Conservation (phyloP, 1,140 invertebrate species). For the Bombus sibiricus region DNA sequence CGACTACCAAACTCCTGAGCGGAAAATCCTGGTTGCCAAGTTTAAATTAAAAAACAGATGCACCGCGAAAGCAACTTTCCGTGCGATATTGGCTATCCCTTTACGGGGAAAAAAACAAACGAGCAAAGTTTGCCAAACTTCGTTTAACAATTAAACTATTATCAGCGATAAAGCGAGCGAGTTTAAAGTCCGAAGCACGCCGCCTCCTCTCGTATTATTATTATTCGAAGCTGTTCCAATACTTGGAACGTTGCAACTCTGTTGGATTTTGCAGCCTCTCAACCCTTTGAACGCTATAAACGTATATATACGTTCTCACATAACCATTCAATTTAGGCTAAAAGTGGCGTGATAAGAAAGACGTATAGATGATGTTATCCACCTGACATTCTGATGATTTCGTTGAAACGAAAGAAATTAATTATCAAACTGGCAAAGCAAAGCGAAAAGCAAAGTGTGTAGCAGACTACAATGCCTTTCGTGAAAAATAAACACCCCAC, state of each 20-base stretch:
- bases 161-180: slow-evolving; percentile 9
- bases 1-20: slow-evolving; percentile 2
- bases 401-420: too few species aligned
- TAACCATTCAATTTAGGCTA: too few species aligned
- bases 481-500: too few species aligned
- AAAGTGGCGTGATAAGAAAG: too few species aligned
- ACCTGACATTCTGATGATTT: too few species aligned
- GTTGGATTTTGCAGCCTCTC: not conserved
- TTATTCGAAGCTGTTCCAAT: slow-evolving; percentile 33
- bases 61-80: not conserved
- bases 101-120: slow-evolving; percentile 6
- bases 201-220: slow-evolving; percentile 49
- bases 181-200: slow-evolving; percentile 17
- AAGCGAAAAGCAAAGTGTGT: too few species aligned
- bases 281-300: too few species aligned
- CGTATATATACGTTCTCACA: too few species aligned
- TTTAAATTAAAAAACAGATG: slow-evolving; percentile 37
- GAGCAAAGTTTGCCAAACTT: slow-evolving; percentile 47
- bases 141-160: slow-evolving; percentile 59
- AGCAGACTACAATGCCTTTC: too few species aligned
- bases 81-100: slow-evolving; percentile 8
- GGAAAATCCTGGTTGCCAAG: not conserved
- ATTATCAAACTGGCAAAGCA: too few species aligned
- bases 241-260: not conserved
- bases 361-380: too few species aligned